A percentile compares a stretch with the other conserved stretches of the same genome.
Evolutionary conservation across 2,113 vertebrate species (phyloP).

Genomic region (Apodemus speciosus): DNA sequence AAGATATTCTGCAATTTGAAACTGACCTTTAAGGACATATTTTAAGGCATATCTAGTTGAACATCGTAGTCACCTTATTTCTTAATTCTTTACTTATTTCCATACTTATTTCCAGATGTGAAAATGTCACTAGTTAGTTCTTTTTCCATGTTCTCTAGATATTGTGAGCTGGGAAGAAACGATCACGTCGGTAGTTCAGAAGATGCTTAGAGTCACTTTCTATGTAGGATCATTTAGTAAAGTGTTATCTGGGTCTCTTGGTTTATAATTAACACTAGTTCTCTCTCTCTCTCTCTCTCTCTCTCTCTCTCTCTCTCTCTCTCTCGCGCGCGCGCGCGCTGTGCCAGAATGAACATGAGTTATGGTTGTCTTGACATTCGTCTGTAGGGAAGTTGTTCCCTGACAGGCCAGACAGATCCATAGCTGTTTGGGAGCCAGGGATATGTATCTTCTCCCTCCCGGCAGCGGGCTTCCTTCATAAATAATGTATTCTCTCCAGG

Average conservation of each 20-base stretch:
- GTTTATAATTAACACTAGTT: not conserved
- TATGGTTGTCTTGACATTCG: constrained; percentile 16
- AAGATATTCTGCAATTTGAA: constrained; percentile 21
- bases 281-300: too few relatives aligned
- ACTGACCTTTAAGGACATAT: constrained; percentile 13
- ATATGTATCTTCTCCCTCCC: not conserved
- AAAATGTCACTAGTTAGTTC: not conserved
- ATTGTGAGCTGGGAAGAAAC: not conserved
- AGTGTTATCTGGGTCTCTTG: not conserved
- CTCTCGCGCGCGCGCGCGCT: not conserved
- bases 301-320: too few relatives aligned
- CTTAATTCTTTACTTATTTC: not conserved
- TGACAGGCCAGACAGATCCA: constrained; percentile 38
- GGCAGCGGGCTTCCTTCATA: not conserved
- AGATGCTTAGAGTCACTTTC: not conserved
- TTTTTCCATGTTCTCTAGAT: not conserved
- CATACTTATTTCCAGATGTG: not conserved
- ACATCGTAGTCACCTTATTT: not conserved
- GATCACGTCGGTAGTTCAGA: not conserved
- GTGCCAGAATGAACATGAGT: not conserved
- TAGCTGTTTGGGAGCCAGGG: not conserved
- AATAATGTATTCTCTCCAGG: not conserved
- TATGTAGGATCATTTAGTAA: not conserved
- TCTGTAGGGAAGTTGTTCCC: constrained; percentile 39
- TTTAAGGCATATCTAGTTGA: not conserved